These are phyloP conservation scores for Calcarius ornatus DNA, from an alignment of 2,113 vertebrate genomes.

Conservation along the genomic window DNA sequence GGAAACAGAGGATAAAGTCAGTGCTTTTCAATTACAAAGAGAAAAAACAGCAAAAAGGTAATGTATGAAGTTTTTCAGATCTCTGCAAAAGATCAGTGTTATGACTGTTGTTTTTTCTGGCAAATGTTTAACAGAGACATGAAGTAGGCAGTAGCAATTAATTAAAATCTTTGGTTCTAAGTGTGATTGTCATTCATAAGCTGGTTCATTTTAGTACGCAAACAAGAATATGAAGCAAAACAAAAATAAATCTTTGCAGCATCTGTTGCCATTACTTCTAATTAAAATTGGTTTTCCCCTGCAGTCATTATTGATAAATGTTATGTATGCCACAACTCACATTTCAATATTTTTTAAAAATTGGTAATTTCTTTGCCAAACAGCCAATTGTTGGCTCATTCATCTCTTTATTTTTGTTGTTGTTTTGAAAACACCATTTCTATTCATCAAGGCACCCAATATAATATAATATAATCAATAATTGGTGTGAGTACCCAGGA, in stretches of 20 bases:
- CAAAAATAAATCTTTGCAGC: background rate
- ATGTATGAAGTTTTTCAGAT: background rate
- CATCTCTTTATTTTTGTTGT: background rate
- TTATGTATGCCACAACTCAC: background rate
- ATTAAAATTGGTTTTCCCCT: background rate
- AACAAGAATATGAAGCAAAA: background rate
- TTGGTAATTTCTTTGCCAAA: background rate
- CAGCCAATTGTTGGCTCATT: background rate
- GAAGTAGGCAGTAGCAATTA: background rate
- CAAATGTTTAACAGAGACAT: background rate
- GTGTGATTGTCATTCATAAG: background rate
- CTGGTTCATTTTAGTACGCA: background rate
- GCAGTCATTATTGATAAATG: background rate
- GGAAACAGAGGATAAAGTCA: background rate
- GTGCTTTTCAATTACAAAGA: background rate
- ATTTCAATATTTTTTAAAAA: background rate
- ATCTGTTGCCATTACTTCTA: background rate
- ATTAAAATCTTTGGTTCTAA: background rate
- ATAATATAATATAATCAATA: background rate
- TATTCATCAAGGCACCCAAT: background rate
- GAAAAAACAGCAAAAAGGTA: background rate
- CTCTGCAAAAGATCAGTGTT: background rate
- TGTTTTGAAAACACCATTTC: background rate
- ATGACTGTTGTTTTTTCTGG: background rate
- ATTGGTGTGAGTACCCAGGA: background rate